Conservation (phyloP, 2,888 invertebrate genomes). For the Pyrrhosoma nymphula region DNA sequence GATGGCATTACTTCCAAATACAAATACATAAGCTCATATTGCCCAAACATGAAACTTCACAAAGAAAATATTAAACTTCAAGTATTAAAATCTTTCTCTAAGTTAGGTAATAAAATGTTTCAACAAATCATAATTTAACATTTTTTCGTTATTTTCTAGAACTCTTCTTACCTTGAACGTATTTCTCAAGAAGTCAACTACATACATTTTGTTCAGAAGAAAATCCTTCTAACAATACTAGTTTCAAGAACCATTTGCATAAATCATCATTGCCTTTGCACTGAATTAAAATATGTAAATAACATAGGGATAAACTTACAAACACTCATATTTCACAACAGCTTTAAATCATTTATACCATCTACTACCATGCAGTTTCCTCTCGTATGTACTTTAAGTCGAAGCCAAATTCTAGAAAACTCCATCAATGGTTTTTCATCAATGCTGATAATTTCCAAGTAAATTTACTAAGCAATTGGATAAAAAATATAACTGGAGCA, state of each 20-base stretch:
- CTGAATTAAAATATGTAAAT: not conserved
- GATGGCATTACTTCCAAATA: not conserved
- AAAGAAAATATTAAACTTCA: too few relatives aligned
- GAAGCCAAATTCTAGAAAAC: slow-evolving; percentile 11
- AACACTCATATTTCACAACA: not conserved
- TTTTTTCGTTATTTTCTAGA: too few relatives aligned
- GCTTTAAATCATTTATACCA: slow-evolving; percentile 3
- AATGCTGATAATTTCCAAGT: not conserved
- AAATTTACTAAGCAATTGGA: not conserved
- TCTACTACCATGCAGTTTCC: slow-evolving; percentile 6
- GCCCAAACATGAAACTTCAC: too few relatives aligned
- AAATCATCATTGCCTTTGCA: slow-evolving; percentile 28
- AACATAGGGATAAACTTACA: not conserved
- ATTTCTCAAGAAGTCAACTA: not conserved
- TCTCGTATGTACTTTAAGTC: not conserved
- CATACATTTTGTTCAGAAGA: not conserved
- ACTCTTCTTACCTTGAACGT: not conserved
- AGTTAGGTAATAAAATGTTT: too few relatives aligned
- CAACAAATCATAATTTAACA: too few relatives aligned
- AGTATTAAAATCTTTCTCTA: too few relatives aligned
- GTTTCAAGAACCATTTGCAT: not conserved
- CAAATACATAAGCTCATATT: too few relatives aligned
- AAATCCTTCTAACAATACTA: not conserved
- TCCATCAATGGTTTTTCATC: not conserved
- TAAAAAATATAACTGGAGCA: not conserved